Conservation (phyloP, 1,140 invertebrate species). For the Ladona fulva region DNA sequence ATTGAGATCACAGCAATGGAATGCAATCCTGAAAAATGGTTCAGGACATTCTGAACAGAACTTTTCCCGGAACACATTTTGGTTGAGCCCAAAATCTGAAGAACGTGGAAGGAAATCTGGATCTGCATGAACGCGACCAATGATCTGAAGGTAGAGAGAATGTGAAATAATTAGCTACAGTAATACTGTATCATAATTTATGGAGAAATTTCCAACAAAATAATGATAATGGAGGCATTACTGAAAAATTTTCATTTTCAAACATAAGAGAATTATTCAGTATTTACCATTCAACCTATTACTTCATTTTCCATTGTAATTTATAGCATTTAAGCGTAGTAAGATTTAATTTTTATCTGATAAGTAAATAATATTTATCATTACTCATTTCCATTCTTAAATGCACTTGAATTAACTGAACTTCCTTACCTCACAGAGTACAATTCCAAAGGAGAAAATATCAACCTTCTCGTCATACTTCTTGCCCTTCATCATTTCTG, state of each 20-base stretch:
- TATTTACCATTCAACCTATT: too few relatives aligned
- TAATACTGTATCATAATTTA: background rate
- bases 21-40: conserved; percentile 77
- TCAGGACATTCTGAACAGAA: conserved; percentile 83
- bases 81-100: conserved; percentile 84
- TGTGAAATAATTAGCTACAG: conserved; percentile 14
- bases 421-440: conserved; percentile 76
- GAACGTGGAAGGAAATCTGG: conserved; percentile 84
- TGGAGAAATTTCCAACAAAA: background rate
- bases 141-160: conserved; percentile 52
- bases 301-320: too few relatives aligned
- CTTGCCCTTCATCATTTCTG: conserved; percentile 94
- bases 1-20: conserved; percentile 79
- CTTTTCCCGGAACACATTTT: conserved; percentile 74
- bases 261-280: too few relatives aligned
- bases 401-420: background rate
- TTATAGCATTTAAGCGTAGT: too few relatives aligned
- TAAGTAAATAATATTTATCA: too few relatives aligned
- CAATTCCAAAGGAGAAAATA: conserved; percentile 93
- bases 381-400: too few relatives aligned
- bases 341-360: too few relatives aligned
- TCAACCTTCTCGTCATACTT: conserved; percentile 96
- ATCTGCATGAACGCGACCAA: conserved; percentile 85
- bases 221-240: too few relatives aligned
- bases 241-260: too few relatives aligned